A percentile compares a stretch with the other conserved stretches of the same genome.
These are phyloP conservation scores for Diphyllodes magnificus DNA, from an alignment of 2,113 vertebrate species.

Conservation along the genomic window DNA sequence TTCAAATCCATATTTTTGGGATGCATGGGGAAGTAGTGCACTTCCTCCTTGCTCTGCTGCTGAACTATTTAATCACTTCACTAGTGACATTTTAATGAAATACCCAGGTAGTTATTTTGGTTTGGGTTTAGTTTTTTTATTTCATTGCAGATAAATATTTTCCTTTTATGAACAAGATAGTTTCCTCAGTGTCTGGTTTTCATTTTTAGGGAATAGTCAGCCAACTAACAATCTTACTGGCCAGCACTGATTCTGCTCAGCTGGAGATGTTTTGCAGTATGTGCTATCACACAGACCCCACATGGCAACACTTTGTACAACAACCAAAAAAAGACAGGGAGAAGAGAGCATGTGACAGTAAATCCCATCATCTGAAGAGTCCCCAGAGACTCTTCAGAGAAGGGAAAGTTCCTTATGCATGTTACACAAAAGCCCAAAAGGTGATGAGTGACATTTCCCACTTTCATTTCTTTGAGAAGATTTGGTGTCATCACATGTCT, in stretches of 20 bases:
- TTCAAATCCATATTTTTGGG: neutral
- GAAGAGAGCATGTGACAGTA: conserved; percentile 43
- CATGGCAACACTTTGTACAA: conserved; percentile 37
- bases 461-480: conserved; percentile 46
- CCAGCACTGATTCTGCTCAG: neutral
- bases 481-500: conserved; percentile 16
- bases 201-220: conserved; percentile 2
- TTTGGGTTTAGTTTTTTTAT: neutral
- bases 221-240: neutral
- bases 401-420: neutral
- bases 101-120: neutral
- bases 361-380: conserved; percentile 34
- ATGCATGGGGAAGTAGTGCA: neutral
- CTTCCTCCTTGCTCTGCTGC: neutral
- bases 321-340: conserved; percentile 4
- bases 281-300: conserved; percentile 23
- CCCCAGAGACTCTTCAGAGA: conserved; percentile 21
- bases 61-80: neutral
- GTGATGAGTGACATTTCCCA: conserved; percentile 50
- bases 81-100: neutral
- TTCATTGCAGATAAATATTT: neutral
- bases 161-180: conserved; percentile 6
- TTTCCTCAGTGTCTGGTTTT: conserved; percentile 34
- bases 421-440: conserved; percentile 42
- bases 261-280: conserved; percentile 2